Base-by-base conservation (phyloP, 1,140 invertebrate genomes). In the Pogonomyrmex californicus region DNA sequence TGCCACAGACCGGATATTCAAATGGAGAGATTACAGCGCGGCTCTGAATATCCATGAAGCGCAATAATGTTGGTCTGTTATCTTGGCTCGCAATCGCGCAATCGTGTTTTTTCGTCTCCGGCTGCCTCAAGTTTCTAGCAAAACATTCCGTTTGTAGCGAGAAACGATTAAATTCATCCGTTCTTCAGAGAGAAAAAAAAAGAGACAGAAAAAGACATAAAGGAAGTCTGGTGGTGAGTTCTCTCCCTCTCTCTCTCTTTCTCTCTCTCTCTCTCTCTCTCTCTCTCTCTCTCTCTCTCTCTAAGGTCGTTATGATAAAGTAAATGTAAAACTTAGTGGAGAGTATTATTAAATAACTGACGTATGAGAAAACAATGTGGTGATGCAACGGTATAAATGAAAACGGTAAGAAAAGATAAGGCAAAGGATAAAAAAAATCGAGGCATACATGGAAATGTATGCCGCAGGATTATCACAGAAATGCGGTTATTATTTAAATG, bases 41-140 rank as follows among this genome's bases (percentile, higher is more conserved):
- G 79, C 68, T n/a, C 79, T 83, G 68, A 83, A 83, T 83, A 83
- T 83, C 79, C 79, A 75, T 83, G 68, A 75, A 62, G 68, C 68
- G 79, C 79, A 82, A 82, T 82, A 82, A 82, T 47, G 79, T 73
- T 47, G 56, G 41, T 23, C 54, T 41, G 41, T 54, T 83, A 83
- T 83, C 79, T 60, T 83, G n/a, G 3, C 56, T 83, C 54, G 51
- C 51, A 56, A 82, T 82, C 51, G 65, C 30, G 54, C 51, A 56
- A 82, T 82, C 66, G 23, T 58, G 30, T 41, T 83, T 83, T 83
- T 83, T 75, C 79, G 54, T 83, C 77, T 70, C 54, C 33, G 41
- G 12, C 17, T 62, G 68, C 68, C 47, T 75, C 56, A 33, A 82
- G 66, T 71, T 60, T 10, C 38, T 2, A 36, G 66, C 41, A 60